A percentile compares a stretch with the other conserved stretches of the same genome.
Evolutionary conservation across 2,797 vertebrate genomes (phyloP).

Genomic region (Sebastes jordani): DNA sequence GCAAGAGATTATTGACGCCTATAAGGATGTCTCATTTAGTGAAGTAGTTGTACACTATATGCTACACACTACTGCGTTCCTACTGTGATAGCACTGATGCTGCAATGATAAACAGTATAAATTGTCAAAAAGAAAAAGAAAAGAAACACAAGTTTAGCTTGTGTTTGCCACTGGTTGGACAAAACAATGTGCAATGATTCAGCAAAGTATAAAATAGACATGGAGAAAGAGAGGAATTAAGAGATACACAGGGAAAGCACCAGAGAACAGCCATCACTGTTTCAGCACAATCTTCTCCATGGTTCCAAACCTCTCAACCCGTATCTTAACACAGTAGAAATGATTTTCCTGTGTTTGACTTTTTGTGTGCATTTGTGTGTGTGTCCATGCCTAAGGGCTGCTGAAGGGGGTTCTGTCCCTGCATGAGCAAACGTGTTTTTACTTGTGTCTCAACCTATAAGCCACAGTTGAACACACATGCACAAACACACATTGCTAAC

Average conservation of each 20-base stretch:
- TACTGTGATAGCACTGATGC: too few relatives aligned
- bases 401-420: neutral
- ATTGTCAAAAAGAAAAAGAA: too few relatives aligned
- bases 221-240: neutral
- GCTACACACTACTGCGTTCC: too few relatives aligned
- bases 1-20: neutral
- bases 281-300: neutral
- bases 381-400: neutral
- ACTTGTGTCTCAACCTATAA: neutral
- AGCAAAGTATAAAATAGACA: neutral
- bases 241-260: neutral
- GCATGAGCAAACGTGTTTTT: neutral
- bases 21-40: neutral
- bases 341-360: neutral
- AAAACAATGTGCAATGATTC: neutral
- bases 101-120: too few relatives aligned
- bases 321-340: neutral
- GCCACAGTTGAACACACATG: neutral
- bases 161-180: neutral
- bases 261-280: neutral
- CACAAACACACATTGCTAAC: neutral
- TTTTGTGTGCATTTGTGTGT: neutral
- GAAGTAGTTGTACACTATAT: too few relatives aligned
- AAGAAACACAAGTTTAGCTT: too few relatives aligned
- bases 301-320: too few relatives aligned